Conservation (phyloP, 2,797 vertebrate genomes). For the Melanotaenia nigrans region DNA sequence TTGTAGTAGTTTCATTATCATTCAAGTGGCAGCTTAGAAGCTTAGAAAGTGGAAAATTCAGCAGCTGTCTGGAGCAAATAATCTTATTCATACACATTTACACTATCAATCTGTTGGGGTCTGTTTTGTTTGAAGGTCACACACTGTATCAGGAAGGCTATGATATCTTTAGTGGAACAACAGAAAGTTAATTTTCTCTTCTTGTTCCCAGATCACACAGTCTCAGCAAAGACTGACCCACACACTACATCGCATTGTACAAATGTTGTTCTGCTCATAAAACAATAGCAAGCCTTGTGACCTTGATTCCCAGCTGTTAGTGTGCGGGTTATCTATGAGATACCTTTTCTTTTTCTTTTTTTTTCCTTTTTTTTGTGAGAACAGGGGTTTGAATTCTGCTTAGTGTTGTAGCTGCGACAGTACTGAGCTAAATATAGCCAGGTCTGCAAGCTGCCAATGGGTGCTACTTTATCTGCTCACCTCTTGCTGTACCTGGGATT, state of each 20-base stretch:
- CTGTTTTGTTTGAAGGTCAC: constrained; percentile 5
- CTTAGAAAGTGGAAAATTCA: constrained; percentile 15
- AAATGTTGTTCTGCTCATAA: neutral
- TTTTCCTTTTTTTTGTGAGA: constrained; percentile 30
- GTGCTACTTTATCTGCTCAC: constrained; percentile 53
- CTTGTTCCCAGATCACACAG: neutral
- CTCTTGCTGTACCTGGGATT: constrained; percentile 53
- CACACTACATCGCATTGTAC: neutral
- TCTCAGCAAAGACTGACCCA: neutral
- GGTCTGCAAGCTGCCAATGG: constrained; percentile 68
- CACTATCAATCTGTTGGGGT: constrained; percentile 13
- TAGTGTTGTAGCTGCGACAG: constrained; percentile 71
- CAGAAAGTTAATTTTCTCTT: neutral
- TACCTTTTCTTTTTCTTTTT: constrained; percentile 25
- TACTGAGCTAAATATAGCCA: constrained; percentile 80
- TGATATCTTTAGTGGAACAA: neutral
- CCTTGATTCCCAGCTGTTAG: constrained; percentile 60
- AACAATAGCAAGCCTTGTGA: constrained; percentile 39
- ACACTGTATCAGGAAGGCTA: neutral
- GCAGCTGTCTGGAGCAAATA: constrained; percentile 12
- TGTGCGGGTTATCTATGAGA: constrained; percentile 53
- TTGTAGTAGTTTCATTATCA: neutral
- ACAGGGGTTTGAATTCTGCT: constrained; percentile 70
- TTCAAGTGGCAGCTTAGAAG: neutral
- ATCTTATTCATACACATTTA: constrained; percentile 11